phyloP scores from a whole-genome alignment of 2,113 vertebrate species.

The Tragelaphus scriptus region DNA sequence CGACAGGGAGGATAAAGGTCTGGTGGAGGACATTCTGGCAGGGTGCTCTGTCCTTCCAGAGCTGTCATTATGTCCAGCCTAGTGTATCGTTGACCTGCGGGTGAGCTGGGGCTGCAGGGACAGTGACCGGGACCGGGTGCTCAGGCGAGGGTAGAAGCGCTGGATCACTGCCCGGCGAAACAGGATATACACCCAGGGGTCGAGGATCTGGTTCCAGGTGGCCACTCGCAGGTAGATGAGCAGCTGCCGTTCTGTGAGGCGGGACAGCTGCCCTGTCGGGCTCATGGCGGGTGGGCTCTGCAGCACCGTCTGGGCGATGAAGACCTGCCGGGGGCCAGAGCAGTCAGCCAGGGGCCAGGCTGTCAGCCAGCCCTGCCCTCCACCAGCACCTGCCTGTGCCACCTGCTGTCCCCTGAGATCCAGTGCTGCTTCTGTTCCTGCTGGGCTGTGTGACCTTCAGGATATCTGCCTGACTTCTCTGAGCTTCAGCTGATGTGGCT shows the following conservation, averaged over 20 bases:
- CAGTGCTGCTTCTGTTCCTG: rapidly evolving
- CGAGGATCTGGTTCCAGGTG: conserved; percentile 97
- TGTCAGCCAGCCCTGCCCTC: neutral
- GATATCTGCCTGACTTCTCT: neutral
- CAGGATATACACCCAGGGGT: conserved; percentile 98
- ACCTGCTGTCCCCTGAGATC: rapidly evolving
- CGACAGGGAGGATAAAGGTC: neutral
- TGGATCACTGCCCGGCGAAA: conserved; percentile 90
- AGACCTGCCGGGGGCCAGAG: conserved; percentile 79
- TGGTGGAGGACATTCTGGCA: rapidly evolving
- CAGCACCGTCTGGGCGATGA: conserved; percentile 86
- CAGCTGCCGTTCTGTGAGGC: conserved; percentile 73
- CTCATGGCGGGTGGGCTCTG: conserved; percentile 1
- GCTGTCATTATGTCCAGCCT: neutral
- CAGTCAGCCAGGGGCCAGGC: neutral
- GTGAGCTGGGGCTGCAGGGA: conserved; percentile 81
- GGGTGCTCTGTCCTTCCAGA: neutral
- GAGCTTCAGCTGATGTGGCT: neutral
- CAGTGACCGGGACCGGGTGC: conserved; percentile 63
- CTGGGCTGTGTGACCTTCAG: neutral
- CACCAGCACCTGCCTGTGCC: neutral
- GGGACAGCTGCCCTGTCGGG: neutral
- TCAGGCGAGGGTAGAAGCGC: conserved; percentile 82
- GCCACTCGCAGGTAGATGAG: conserved; percentile 92
- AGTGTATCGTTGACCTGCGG: conserved; percentile 55